Percentiles rank a stretch among this genome's conserved stretches.
These are phyloP conservation scores for Lepus timidus DNA, from an alignment of 2,113 vertebrate genomes.

Conservation along the genomic window DNA sequence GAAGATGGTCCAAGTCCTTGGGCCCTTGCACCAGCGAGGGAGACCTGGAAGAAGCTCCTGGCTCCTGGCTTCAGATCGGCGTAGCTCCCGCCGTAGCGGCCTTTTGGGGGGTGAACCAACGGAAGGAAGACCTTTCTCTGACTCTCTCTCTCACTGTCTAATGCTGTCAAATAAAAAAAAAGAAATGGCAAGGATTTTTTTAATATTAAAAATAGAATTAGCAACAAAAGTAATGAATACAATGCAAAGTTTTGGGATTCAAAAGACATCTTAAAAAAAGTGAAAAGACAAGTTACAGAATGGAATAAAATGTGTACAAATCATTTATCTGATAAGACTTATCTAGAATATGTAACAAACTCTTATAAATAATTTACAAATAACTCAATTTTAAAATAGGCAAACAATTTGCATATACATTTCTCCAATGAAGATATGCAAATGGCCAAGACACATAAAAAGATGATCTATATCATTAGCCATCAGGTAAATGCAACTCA, in stretches of 20 bases:
- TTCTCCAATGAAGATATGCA: conserved; percentile 29
- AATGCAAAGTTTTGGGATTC: background rate
- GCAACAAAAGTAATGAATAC: background rate
- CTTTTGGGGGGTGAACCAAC: too few relatives aligned
- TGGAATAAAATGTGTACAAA: background rate
- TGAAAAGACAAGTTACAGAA: background rate
- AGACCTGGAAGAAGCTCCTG: too few relatives aligned
- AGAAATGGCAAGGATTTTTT: background rate
- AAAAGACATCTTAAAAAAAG: conserved; percentile 14
- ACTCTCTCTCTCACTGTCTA: too few relatives aligned
- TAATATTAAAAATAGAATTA: background rate
- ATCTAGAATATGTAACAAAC: conserved; percentile 3
- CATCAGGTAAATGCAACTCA: background rate
- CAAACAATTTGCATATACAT: background rate
- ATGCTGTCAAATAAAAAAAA: background rate
- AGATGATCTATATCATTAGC: background rate
- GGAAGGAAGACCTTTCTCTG: too few relatives aligned
- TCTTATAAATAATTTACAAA: conserved; percentile 18
- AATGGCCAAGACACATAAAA: background rate
- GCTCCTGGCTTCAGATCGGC: too few relatives aligned
- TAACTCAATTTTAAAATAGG: background rate
- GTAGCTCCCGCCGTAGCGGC: too few relatives aligned
- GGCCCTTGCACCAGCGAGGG: too few relatives aligned
- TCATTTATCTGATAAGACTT: background rate
- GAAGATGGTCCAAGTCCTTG: too few relatives aligned